Conservation (phyloP, 2,888 invertebrate genomes). For the Labia minor region DNA sequence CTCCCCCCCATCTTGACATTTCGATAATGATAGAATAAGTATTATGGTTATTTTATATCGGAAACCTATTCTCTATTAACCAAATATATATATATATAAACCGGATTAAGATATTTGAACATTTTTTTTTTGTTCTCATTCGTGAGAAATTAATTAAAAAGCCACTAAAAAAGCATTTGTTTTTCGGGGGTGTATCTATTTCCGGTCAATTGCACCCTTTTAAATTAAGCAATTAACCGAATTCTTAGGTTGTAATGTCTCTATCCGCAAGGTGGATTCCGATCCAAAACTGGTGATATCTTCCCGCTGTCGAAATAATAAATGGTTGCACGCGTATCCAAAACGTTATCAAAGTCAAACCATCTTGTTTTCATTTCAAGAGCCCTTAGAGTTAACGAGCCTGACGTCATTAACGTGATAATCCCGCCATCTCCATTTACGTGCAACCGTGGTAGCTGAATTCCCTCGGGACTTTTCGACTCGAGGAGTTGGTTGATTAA, state of each 20-base stretch:
- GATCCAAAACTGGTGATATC: not conserved
- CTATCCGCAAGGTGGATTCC: not conserved
- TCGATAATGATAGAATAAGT: not conserved
- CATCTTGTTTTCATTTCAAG: slow-evolving; percentile 13
- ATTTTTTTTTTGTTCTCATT: not conserved
- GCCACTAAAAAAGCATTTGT: not conserved
- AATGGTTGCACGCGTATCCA: slow-evolving; percentile 4
- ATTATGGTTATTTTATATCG: not conserved
- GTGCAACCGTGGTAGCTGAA: not conserved
- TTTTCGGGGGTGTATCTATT: not conserved
- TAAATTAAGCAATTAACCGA: not conserved
- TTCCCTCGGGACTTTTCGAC: not conserved
- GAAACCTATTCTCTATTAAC: not conserved
- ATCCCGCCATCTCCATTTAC: slow-evolving; percentile 13
- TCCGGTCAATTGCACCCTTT: not conserved
- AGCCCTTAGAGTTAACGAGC: not conserved
- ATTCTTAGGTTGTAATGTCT: not conserved
- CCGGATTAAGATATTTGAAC: not conserved
- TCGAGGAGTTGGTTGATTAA: not conserved
- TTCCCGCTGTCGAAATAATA: not conserved
- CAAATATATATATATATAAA: not conserved
- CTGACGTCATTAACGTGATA: slow-evolving; percentile 13
- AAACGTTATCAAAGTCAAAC: not conserved
- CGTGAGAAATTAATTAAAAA: slow-evolving; percentile 6
- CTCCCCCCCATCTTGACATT: not conserved